Percentiles rank a stretch among this genome's conserved stretches.
phyloP scores from a whole-genome alignment of 2,888 invertebrate species.

The Dione juno region DNA sequence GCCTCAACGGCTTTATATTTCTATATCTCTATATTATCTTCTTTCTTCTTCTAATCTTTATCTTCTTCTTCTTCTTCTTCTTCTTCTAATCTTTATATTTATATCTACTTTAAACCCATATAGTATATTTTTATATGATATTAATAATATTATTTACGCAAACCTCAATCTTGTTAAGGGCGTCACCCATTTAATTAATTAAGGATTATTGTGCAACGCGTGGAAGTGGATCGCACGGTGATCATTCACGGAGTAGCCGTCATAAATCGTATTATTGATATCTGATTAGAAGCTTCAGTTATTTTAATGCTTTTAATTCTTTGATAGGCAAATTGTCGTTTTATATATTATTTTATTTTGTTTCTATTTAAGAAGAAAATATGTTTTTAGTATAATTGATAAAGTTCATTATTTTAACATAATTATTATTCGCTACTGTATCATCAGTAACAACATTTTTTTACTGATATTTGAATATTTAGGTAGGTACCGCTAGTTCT shows the following conservation, averaged over 20 bases:
- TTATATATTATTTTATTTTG: background rate
- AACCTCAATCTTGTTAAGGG: background rate
- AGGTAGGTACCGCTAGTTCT: background rate
- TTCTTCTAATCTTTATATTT: too few relatives aligned
- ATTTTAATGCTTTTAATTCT: background rate
- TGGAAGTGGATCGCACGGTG: background rate
- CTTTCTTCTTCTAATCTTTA: too few relatives aligned
- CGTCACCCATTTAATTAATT: background rate
- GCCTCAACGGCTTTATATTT: too few relatives aligned
- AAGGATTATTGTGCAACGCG: constrained; percentile 9
- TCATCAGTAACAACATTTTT: too few relatives aligned
- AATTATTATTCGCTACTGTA: too few relatives aligned
- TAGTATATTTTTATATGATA: background rate
- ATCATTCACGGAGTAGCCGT: background rate
- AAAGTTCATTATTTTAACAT: too few relatives aligned
- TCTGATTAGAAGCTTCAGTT: background rate
- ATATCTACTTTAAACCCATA: background rate
- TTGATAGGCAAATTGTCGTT: background rate
- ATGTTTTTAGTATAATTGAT: too few relatives aligned
- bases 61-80: too few relatives aligned
- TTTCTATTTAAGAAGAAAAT: too few relatives aligned
- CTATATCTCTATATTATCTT: too few relatives aligned
- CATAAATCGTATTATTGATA: constrained; percentile 10
- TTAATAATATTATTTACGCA: background rate
- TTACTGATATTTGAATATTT: too few relatives aligned